Evolutionary conservation across 92 coral and sea anemone species (phyloP).

Genomic region (Epizoanthus scotinus): DNA sequence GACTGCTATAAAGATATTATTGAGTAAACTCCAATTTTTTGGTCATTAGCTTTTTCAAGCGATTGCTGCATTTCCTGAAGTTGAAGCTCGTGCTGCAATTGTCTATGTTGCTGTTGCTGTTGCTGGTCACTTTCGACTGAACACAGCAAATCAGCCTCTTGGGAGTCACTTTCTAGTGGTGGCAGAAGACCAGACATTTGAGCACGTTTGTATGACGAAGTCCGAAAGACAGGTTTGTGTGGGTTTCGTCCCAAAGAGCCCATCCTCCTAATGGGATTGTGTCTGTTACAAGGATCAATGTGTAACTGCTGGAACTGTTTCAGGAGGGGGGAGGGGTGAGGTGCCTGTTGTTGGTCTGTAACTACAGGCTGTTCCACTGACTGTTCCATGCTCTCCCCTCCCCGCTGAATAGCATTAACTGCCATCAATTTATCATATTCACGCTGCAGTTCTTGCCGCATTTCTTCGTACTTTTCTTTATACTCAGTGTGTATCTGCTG

Average conservation of each 20-base stretch:
- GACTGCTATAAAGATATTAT: constrained; percentile 32
- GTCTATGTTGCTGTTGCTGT: constrained; percentile 18
- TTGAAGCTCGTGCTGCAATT: constrained; percentile 16
- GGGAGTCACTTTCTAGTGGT: constrained; percentile 67
- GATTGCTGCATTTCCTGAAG: constrained; percentile 18
- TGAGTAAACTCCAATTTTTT: constrained; percentile 36
- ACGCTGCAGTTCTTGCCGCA: constrained; percentile 92
- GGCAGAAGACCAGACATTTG: constrained; percentile 84
- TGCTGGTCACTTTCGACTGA: constrained; percentile 24
- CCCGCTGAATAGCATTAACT: constrained; percentile 57
- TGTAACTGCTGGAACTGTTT: constrained; percentile 82
- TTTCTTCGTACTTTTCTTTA: constrained; percentile 92
- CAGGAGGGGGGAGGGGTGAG: constrained; percentile 62
- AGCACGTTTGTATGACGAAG: constrained; percentile 87
- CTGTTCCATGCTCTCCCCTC: constrained; percentile 56
- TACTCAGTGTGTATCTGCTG: constrained; percentile 91
- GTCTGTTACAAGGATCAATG: constrained; percentile 68
- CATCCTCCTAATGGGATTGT: constrained; percentile 74
- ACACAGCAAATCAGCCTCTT: constrained; percentile 7
- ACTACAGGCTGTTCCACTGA: constrained; percentile 44
- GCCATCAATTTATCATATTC: constrained; percentile 90
- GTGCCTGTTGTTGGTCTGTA: constrained; percentile 52
- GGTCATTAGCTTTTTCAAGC: constrained; percentile 26
- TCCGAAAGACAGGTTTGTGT: constrained; percentile 83
- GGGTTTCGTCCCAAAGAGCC: constrained; percentile 78